Evolutionary conservation across 1,140 invertebrate genomes (phyloP), one percentile per base, ranked within the genome.

Genomic region (Belonocnema kinseyi): DNA sequence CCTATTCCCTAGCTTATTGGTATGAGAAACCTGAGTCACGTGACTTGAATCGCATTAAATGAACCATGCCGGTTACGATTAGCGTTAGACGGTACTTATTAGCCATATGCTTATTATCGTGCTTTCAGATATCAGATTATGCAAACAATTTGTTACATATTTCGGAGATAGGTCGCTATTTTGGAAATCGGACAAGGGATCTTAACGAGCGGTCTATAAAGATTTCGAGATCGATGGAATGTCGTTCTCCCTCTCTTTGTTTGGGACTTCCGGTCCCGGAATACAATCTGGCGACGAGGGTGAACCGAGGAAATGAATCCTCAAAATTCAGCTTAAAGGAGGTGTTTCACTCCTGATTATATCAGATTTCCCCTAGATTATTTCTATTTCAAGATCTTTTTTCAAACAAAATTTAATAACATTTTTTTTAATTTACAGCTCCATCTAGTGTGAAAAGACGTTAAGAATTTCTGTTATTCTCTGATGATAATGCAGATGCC

Each of bases 61-160:
- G 26, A 58, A 58, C 17, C 26, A 19, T 66, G 13, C 26, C 12
- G 58, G 26, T 66, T 66, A 40, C 58, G 58, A 66, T 66, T 33
- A 66, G 58, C 26, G 58, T 33, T 16, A 13, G 21, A 14, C 40
- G 58, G 13, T 66, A 66, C 58, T n/a, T 14, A 66, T 66, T 66
- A 66, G 58, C 58, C 58, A 66, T 66, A 66, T 66, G 58, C 58
- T 66, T 66, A 66, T 66, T 66, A 66, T 14, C 58, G 26, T 12
- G 58, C 58, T 46, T 66, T 66, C n/a, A 66, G 58, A 66, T 66
- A 66, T 14, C 33, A 66, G 58, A 46, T 66, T 66, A 66, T 66
- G 58, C 58, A 33, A 40, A 4, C 58, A 66, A 66, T 66, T 66
- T 66, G 58, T 66, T 66, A 33, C 21, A 66, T 66, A 66, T 66